Base-by-base conservation (phyloP, 64 coral and sea anemone genomes). In the Astreopora myriophthalma region DNA sequence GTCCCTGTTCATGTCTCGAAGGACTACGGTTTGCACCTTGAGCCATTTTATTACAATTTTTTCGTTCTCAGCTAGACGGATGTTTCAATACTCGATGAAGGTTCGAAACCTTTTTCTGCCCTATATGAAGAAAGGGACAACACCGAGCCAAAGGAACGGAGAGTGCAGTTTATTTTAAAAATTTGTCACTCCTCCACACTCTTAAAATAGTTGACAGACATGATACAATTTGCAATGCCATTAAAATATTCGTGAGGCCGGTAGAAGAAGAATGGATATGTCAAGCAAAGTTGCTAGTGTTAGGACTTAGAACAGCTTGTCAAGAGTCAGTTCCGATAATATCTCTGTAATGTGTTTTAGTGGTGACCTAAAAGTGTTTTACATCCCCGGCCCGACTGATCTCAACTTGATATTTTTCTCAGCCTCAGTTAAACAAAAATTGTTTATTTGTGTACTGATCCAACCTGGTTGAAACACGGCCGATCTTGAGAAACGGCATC, bases 141-240 rank as follows among this genome's bases (percentile, higher is more conserved):
- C 62, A 81, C 28, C 30, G 40, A 79, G 6, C 1, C 48, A 55
- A 34, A 32, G 40, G 37, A 6, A 64, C 5, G 20, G 10, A 83
- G 55, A 17, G 29, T 39, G 8, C 34, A 31, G 28, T 65, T 35
- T 22, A 64, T 83, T 34, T 8, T 79, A 25, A 32, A 83, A 6
- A 83, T 13, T 3, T 5, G 38, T 65, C 57, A 64, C 79, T 20
- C 32, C 79, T 65, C 55, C 20, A 83, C 64, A 83, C 25, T 58
- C 57, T 17, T 3, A 20, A 57, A 60, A 38, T 82, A 35, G 52
- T 6, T 82, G 79, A 82, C 55, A 65, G 79, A 83, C 79, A 25
- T 76, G 24, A 40, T 76, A 76, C 46, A 48, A 76, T 76, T 40
- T n/a, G n/a, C n/a, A n/a, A n/a, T n/a, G n/a, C n/a, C n/a, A n/a